Conservation (phyloP, 2,797 vertebrate genomes). For the Catamblyrhynchus diadema region DNA sequence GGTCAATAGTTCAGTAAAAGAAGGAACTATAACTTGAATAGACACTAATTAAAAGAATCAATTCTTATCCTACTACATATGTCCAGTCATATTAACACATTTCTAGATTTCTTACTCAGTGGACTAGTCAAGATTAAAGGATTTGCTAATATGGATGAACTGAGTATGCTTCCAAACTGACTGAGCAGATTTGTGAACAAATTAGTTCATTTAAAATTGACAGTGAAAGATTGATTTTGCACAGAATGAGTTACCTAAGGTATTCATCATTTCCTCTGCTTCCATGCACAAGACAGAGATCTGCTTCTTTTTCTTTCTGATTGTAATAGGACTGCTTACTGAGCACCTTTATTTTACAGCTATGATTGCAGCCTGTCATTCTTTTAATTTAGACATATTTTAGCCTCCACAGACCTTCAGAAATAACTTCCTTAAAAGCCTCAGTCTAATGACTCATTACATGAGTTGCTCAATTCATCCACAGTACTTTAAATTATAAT, state of each 20-base stretch:
- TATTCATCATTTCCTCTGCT: constrained; percentile 82
- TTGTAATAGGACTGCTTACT: constrained; percentile 84
- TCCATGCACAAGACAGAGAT: constrained; percentile 76
- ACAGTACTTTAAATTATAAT: constrained; percentile 80
- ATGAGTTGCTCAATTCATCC: constrained; percentile 76
- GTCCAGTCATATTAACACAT: constrained; percentile 94
- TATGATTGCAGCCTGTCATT: constrained; percentile 82
- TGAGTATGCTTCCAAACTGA: constrained; percentile 91
- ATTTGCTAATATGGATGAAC: constrained; percentile 97
- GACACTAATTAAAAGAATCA: constrained; percentile 99
- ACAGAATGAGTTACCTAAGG: constrained; percentile 80
- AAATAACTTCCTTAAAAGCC: constrained; percentile 84
- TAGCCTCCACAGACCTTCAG: constrained; percentile 78
- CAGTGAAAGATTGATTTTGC: constrained; percentile 90
- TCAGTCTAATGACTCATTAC: constrained; percentile 81
- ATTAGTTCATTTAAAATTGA: constrained; percentile 96
- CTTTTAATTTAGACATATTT: constrained; percentile 84
- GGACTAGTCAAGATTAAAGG: constrained; percentile 97
- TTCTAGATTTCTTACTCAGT: constrained; percentile 91
- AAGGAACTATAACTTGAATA: constrained; percentile 81
- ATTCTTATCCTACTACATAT: constrained; percentile 91
- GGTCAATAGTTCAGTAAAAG: constrained; percentile 82
- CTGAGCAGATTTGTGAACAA: constrained; percentile 92
- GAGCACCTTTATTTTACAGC: constrained; percentile 81
- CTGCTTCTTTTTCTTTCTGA: constrained; percentile 78